A percentile compares a stretch with the other conserved stretches of the same genome.
These are phyloP conservation scores for Labeo rohita DNA, from an alignment of 2,113 vertebrate genomes.

Conservation along the genomic window DNA sequence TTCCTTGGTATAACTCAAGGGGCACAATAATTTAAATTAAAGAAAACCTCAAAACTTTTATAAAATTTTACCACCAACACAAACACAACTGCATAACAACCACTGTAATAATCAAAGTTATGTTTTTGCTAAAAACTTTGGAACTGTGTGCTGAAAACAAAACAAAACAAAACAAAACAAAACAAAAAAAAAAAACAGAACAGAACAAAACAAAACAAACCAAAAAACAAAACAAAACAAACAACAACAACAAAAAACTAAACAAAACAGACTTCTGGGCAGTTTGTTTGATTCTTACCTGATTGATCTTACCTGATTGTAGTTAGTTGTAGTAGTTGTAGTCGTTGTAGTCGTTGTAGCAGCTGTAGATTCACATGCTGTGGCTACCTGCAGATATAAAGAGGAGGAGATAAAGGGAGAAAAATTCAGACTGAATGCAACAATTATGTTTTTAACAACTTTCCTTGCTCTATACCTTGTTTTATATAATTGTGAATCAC, in stretches of 20 bases:
- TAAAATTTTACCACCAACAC: no score
- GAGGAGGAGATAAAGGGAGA: neutral
- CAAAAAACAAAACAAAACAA: no score
- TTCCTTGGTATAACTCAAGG: neutral
- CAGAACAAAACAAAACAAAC: no score
- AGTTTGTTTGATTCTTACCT: neutral
- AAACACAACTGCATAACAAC: no score
- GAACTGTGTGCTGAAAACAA: no score
- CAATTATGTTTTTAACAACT: neutral
- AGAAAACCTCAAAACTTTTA: no score
- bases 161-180: no score
- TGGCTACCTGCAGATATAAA: constrained; percentile 66
- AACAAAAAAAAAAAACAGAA: no score
- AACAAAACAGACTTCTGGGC: neutral
- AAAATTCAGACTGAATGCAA: constrained; percentile 12
- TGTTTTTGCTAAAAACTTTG: no score
- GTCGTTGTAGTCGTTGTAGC: neutral
- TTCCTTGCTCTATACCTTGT: neutral
- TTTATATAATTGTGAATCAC: neutral
- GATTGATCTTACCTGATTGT: constrained; percentile 72
- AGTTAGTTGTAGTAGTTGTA: constrained; percentile 62
- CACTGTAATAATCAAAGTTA: no score
- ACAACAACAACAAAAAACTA: neutral
- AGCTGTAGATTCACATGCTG: constrained; percentile 62
- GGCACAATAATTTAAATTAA: neutral